A percentile compares a stretch with the other conserved stretches of the same genome.
Conservation (phyloP, 2,888 invertebrate genomes). For the Ochropleura leucogaster region DNA sequence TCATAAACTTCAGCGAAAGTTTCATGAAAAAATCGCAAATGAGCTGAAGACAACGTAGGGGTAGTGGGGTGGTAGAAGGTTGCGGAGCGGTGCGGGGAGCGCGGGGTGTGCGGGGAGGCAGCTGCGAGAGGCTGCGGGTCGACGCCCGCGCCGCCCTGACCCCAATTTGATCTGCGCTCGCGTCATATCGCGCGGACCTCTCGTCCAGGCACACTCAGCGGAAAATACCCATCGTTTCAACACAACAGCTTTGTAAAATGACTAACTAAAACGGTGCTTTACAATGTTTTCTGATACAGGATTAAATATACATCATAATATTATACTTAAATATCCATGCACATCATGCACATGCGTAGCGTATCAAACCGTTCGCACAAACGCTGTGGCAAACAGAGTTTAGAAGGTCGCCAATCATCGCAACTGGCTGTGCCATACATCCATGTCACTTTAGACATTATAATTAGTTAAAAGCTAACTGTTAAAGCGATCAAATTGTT, state of each 20-base stretch:
- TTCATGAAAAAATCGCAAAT: constrained; percentile 66
- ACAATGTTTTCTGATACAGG: constrained; percentile 30
- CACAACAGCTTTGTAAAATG: constrained; percentile 68
- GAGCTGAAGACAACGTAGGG: constrained; percentile 57
- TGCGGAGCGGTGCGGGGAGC: constrained; percentile 56
- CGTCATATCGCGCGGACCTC: constrained; percentile 89
- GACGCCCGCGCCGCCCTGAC: constrained; percentile 90
- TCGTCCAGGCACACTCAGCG: constrained; percentile 87
- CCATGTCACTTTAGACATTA: constrained; percentile 2
- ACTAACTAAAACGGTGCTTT: constrained; percentile 64
- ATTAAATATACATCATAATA: constrained; percentile 15
- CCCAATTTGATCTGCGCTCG: constrained; percentile 87
- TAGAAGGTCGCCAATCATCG: constrained; percentile 19
- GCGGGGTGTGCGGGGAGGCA: constrained; percentile 70
- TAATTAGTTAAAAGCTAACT: constrained; percentile 23
- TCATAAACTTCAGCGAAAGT: constrained; percentile 40
- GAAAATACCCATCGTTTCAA: constrained; percentile 87
- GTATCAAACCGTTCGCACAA: too few relatives aligned
- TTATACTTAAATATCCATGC: background rate
- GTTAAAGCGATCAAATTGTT: constrained; percentile 18
- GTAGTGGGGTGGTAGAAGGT: constrained; percentile 66
- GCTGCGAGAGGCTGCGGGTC: constrained; percentile 86
- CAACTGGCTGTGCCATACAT: background rate
- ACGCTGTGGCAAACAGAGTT: background rate
- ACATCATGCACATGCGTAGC: constrained; percentile 6